phyloP scores from a whole-genome alignment of 2,888 invertebrate genomes.

The Drosophila neotestacea region DNA sequence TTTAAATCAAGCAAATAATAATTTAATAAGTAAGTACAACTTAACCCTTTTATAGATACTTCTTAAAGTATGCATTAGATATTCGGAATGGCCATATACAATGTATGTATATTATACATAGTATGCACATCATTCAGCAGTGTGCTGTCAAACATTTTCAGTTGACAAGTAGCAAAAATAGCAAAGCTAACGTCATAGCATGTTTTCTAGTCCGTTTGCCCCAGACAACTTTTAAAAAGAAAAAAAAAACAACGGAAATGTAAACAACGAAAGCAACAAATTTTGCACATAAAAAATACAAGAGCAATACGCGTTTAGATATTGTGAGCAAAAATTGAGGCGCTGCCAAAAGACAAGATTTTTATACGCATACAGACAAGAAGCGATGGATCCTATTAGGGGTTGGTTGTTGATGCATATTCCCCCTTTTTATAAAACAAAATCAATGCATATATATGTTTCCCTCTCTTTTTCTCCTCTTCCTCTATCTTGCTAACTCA shows the following conservation, averaged over 20 bases:
- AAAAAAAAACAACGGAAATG: background rate
- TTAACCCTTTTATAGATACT: background rate
- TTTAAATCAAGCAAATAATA: background rate
- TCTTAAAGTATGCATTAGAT: constrained; percentile 3
- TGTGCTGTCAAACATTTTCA: constrained; percentile 3
- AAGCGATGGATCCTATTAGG: constrained; percentile 7
- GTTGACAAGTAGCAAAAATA: constrained; percentile 23
- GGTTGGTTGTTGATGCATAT: background rate
- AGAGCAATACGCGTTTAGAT: constrained; percentile 49
- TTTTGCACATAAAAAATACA: constrained; percentile 19
- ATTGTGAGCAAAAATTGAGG: constrained; percentile 40
- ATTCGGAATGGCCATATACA: background rate
- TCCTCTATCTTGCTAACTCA: background rate
- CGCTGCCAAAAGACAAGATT: constrained; percentile 68
- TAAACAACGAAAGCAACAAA: constrained; percentile 13
- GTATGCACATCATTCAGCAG: background rate
- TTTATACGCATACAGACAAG: constrained; percentile 57
- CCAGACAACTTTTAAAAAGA: constrained; percentile 16
- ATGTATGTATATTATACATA: background rate
- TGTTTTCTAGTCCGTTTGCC: constrained; percentile 24
- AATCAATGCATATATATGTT: constrained; percentile 53
- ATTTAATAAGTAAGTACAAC: background rate
- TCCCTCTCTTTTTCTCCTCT: too few relatives aligned
- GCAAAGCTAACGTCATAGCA: constrained; percentile 12
- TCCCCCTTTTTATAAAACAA: constrained; percentile 26